Percentiles rank a stretch among this genome's conserved stretches.
phyloP scores from a whole-genome alignment of 1,140 invertebrate genomes.

The Trichoplusia ni region DNA sequence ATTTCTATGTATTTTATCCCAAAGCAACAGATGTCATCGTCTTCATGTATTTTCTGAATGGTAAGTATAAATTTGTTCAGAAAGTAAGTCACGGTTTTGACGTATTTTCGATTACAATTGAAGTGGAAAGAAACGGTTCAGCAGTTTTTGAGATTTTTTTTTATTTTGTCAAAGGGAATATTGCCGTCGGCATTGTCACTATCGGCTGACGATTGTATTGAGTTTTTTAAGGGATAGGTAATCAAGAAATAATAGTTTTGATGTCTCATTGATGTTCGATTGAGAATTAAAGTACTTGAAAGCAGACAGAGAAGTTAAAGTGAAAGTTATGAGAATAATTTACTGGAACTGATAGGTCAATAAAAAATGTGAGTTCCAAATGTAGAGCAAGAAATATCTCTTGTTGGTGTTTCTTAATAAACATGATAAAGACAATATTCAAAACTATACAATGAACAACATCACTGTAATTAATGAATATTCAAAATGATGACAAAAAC shows the following conservation, averaged over 20 bases:
- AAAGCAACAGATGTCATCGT: not conserved
- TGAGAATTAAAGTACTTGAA: not conserved
- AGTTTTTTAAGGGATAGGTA: conserved; percentile 25
- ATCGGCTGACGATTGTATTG: not conserved
- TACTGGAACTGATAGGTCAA: too few relatives aligned
- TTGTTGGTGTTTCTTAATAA: too few relatives aligned
- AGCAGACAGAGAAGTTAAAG: not conserved
- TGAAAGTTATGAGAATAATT: too few relatives aligned
- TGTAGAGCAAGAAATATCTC: too few relatives aligned
- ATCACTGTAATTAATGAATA: too few relatives aligned
- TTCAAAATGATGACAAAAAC: too few relatives aligned
- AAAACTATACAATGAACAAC: too few relatives aligned
- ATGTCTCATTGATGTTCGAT: conserved; percentile 20
- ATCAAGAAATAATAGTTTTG: conserved; percentile 28
- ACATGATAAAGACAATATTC: too few relatives aligned
- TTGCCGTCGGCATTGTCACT: conserved; percentile 10
- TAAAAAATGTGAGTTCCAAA: too few relatives aligned
- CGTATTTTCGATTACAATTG: conserved; percentile 53
- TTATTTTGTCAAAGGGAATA: conserved; percentile 12
- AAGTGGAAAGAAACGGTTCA: conserved; percentile 60
- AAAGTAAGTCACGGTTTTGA: conserved; percentile 64
- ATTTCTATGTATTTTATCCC: not conserved
- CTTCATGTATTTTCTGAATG: not conserved
- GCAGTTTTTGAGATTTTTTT: conserved; percentile 50
- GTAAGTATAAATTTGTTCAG: conserved; percentile 26